Evolutionary conservation across 2,797 vertebrate species (phyloP), one percentile per base, ranked within the genome.

Genomic region (Apogon hyalosoma): DNA sequence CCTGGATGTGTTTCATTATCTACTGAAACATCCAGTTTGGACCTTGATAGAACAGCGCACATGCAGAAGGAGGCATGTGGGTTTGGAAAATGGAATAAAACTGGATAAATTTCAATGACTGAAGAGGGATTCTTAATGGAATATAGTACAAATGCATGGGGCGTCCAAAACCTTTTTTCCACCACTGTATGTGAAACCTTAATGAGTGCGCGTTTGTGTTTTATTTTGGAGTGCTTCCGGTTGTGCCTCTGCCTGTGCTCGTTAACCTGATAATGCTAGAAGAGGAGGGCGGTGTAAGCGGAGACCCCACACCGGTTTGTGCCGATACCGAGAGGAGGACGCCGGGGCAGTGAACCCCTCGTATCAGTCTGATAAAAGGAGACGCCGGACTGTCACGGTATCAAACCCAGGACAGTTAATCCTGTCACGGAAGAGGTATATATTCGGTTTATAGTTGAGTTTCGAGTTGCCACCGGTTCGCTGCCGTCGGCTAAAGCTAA

Each of bases 301-400:
- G 62, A 57, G 78, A 41, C 59, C 82, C 81, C 71, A 83, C 82
- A 93, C 92, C 90, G 93, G 88, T 82, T 84, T 77, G 53, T 79
- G 8, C 73, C 73, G 69, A 87, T 39, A 74, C 73, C 54, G 69
- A 82, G 69, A 82, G 69, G 62, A 76, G 75, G 74, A 87, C 84
- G 57, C 73, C 79, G 84, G 83, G 53, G 45, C 2, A 67, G 55
- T 12, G 76, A 79, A 63, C 12, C 43, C 59, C 50, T 0, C 16
- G 9, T 54, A 58, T 38, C 45, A 18, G 38, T 63, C 33, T 15
- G 55, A 53, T 12, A 60, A 41, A 41, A 73, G 58, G 47, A 14
- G 0, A 54, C 42, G 31, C 71, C 33, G 47, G 36, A 48, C 28
- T 62, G 76, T 63, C 73, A 61, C 65, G 50, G 48, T 48, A 52